A percentile compares a stretch with the other conserved stretches of the same genome.
phyloP scores from a whole-genome alignment of 1,140 invertebrate genomes.

The Cepaea nemoralis region DNA sequence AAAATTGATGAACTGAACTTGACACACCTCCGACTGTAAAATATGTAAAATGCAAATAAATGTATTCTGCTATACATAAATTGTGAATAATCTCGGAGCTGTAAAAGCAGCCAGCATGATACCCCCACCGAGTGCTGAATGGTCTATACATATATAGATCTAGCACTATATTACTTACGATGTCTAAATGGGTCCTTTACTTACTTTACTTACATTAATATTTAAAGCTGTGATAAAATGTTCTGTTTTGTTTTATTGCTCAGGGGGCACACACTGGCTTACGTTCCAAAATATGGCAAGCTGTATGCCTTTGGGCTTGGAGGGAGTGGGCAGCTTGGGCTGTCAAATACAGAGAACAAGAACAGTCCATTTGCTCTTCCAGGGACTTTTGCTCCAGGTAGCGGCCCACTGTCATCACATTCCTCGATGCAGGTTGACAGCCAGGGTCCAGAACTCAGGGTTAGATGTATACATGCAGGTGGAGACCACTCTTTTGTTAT shows the following conservation, averaged over 20 bases:
- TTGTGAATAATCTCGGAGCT: too few relatives aligned
- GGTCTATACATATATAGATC: too few relatives aligned
- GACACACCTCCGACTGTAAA: too few relatives aligned
- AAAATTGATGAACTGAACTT: too few relatives aligned
- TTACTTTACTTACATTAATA: too few relatives aligned
- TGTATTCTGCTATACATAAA: too few relatives aligned
- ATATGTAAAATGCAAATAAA: too few relatives aligned
- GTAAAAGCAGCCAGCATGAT: too few relatives aligned
- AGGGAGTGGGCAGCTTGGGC: constrained; percentile 88
- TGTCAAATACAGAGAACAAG: constrained; percentile 55
- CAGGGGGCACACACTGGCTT: constrained; percentile 83
- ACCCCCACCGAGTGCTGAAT: too few relatives aligned
- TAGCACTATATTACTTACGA: too few relatives aligned
- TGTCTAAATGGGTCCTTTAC: too few relatives aligned
- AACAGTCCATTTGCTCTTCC: constrained; percentile 53
- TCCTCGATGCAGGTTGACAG: constrained; percentile 44
- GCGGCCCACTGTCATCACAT: constrained; percentile 5
- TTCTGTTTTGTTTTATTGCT: neutral
- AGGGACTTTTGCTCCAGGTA: constrained; percentile 43
- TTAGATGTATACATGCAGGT: constrained; percentile 81
- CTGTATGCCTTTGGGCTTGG: constrained; percentile 92
- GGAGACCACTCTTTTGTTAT: constrained; percentile 86
- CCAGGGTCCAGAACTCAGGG: constrained; percentile 48
- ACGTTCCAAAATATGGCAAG: constrained; percentile 81
- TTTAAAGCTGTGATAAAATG: too few relatives aligned